Percentiles rank a stretch among this genome's conserved stretches.
Conservation (phyloP, 2,888 invertebrate genomes). For the Thera obeliscata region DNA sequence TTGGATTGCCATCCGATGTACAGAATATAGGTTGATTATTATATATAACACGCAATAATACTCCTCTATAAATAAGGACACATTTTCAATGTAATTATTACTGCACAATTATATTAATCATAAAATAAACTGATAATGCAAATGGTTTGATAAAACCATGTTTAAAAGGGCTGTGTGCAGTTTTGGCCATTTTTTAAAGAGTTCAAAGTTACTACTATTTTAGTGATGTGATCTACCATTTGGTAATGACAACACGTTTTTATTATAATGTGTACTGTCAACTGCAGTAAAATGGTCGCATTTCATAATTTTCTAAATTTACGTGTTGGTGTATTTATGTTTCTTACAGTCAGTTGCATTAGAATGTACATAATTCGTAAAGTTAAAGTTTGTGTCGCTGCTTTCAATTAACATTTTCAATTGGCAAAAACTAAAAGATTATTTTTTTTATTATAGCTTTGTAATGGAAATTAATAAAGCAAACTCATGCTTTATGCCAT, state of each 20-base stretch:
- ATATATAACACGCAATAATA: constrained; percentile 35
- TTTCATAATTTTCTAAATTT: no score
- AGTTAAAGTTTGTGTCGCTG: no score
- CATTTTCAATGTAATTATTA: constrained; percentile 77
- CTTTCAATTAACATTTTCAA: no score
- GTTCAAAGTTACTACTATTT: constrained; percentile 16
- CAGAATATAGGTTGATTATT: constrained; percentile 13
- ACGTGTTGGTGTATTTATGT: no score
- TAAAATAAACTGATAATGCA: constrained; percentile 54
- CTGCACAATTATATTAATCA: constrained; percentile 76
- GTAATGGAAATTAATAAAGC: no score
- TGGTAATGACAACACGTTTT: constrained; percentile 26
- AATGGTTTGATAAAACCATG: constrained; percentile 30
- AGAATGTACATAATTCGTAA: no score
- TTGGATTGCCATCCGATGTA: constrained; percentile 21
- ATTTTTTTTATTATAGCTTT: no score
- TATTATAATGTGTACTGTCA: neutral
- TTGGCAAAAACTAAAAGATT: no score
- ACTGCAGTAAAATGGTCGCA: neutral
- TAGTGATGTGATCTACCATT: constrained; percentile 31
- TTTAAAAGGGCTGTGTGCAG: constrained; percentile 21
- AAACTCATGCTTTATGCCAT: no score
- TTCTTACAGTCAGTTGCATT: no score
- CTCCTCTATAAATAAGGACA: constrained; percentile 58
- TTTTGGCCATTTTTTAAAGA: constrained; percentile 12